A percentile compares a stretch with the other conserved stretches of the same genome.
These are phyloP conservation scores for Narcine bancroftii DNA, from an alignment of 2,113 vertebrate genomes.

Conservation along the genomic window DNA sequence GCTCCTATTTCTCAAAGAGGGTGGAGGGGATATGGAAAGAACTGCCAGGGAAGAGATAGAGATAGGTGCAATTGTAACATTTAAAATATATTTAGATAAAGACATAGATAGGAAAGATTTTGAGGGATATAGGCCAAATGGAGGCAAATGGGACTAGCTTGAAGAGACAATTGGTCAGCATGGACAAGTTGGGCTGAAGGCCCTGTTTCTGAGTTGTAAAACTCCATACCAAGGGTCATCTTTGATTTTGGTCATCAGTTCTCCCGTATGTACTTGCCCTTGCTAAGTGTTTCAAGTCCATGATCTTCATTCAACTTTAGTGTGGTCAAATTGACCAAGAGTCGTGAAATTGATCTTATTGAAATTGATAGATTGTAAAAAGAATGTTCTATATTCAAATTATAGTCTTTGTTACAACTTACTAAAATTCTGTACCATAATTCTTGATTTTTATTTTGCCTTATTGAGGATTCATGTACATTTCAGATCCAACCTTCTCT, in stretches of 20 bases:
- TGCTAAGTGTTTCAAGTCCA: neutral
- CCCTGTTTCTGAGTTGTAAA: no score
- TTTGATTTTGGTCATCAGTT: neutral
- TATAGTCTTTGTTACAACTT: neutral
- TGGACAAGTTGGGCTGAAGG: no score
- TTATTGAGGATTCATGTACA: neutral
- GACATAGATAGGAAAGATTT: no score
- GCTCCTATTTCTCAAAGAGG: no score
- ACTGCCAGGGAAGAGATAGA: no score
- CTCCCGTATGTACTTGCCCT: neutral
- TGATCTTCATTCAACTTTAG: neutral
- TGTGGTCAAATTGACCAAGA: neutral
- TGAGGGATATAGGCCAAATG: no score
- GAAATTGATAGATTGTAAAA: neutral
- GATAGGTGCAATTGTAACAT: no score
- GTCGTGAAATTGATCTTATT: neutral
- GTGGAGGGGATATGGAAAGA: no score
- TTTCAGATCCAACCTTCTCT: neutral
- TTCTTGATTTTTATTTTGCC: neutral
- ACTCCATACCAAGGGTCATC: neutral
- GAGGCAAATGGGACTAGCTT: no score
- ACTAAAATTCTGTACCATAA: neutral
- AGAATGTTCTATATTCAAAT: neutral
- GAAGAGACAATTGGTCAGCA: no score
- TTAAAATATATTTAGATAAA: no score